Evolutionary conservation across 2,888 invertebrate genomes (phyloP).

Genomic region (Drosophila atripex): DNA sequence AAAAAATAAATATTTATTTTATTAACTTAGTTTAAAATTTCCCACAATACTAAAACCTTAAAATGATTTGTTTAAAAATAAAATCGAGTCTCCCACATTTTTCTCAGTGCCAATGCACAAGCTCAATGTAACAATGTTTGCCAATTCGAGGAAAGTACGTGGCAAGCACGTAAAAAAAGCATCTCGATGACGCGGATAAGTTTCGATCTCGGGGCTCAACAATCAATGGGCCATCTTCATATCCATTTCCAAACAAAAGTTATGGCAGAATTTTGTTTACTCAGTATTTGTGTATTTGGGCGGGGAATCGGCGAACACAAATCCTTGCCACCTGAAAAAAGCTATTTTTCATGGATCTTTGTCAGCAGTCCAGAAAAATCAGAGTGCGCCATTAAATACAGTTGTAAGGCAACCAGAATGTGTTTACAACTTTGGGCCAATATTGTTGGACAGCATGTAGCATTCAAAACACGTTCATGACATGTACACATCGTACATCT

Average conservation of each 20-base stretch:
- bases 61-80: too few relatives aligned
- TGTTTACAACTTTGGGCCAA: conserved; percentile 41
- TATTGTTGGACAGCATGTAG: conserved; percentile 43
- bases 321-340: conserved; percentile 16
- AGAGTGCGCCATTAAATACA: conserved; percentile 53
- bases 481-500: conserved; percentile 39
- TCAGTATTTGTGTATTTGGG: neutral
- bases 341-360: conserved; percentile 2
- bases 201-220: conserved; percentile 32
- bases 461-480: conserved; percentile 64
- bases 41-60: too few relatives aligned
- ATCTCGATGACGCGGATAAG: conserved; percentile 52
- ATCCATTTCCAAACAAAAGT: conserved; percentile 49
- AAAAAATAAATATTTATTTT: neutral
- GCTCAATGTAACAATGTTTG: conserved; percentile 6
- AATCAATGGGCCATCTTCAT: conserved; percentile 30
- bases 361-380: conserved; percentile 20
- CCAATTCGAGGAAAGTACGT: conserved; percentile 42
- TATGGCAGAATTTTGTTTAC: conserved; percentile 44
- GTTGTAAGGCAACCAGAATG: conserved; percentile 52
- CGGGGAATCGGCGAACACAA: neutral
- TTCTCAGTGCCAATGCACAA: neutral
- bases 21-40: neutral
- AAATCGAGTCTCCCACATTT: neutral
- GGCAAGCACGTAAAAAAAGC: conserved; percentile 55